Evolutionary conservation across 2,888 invertebrate genomes (phyloP).

Genomic region (Glaucopsyche alexis): DNA sequence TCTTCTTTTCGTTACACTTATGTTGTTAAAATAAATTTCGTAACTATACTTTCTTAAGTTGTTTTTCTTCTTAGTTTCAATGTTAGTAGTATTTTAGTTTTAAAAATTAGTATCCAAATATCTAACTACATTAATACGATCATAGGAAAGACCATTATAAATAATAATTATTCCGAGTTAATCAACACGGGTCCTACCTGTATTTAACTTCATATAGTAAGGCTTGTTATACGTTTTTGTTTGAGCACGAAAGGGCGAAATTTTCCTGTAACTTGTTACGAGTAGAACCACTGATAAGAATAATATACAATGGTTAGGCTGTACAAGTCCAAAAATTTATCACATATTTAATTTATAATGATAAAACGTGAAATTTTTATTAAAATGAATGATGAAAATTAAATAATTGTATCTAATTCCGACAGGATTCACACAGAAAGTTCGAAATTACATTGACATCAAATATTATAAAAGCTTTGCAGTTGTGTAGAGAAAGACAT

Average conservation of each 20-base stretch:
- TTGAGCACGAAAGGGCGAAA: constrained; percentile 26
- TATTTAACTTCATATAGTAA: constrained; percentile 8
- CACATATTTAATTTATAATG: not conserved
- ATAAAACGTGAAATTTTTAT: not conserved
- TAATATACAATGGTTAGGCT: not conserved
- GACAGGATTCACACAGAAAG: not conserved
- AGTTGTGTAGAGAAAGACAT: not conserved
- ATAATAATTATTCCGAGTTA: constrained; percentile 15
- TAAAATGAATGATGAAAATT: not conserved
- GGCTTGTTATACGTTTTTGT: constrained; percentile 24
- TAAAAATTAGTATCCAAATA: constrained; percentile 22
- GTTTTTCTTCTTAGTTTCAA: constrained; percentile 37
- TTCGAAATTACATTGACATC: constrained; percentile 1
- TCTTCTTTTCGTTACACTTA: constrained; percentile 55
- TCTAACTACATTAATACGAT: constrained; percentile 29
- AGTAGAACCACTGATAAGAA: not conserved
- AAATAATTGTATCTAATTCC: not conserved
- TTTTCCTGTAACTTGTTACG: constrained; percentile 19
- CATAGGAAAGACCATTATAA: constrained; percentile 29
- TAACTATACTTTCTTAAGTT: constrained; percentile 55
- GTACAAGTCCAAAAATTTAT: not conserved
- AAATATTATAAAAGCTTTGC: constrained; percentile 13
- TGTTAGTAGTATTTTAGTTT: constrained; percentile 16
- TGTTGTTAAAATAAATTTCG: constrained; percentile 74
- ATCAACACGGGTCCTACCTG: constrained; percentile 15